A percentile compares a stretch with the other conserved stretches of the same genome.
Evolutionary conservation across 1,140 invertebrate genomes (phyloP).

Genomic region (Drosophila punjabiensis): DNA sequence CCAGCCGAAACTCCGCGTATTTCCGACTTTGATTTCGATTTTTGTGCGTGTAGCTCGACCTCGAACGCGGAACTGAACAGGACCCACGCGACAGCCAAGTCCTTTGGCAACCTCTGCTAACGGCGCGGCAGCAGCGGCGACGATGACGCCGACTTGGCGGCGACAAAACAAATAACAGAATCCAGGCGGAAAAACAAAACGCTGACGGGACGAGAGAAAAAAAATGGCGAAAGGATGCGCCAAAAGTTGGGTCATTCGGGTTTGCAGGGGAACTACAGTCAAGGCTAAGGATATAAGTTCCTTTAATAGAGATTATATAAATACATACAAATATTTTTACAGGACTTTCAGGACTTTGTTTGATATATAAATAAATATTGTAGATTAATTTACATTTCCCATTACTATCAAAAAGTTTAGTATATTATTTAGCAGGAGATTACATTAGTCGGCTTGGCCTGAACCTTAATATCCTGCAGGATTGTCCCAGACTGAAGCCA

Average conservation of each 20-base stretch:
- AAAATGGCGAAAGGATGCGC: slow-evolving; percentile 17
- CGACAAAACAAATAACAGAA: slow-evolving; percentile 81
- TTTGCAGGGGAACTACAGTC: slow-evolving; percentile 40
- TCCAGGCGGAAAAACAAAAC: slow-evolving; percentile 64
- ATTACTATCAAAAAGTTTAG: not conserved
- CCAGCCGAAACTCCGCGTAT: slow-evolving; percentile 3
- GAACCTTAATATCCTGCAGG: slow-evolving; percentile 50
- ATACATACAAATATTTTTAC: not conserved
- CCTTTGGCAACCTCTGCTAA: slow-evolving; percentile 62
- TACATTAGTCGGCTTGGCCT: slow-evolving; percentile 11
- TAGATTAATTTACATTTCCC: not conserved
- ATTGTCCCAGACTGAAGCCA: slow-evolving; percentile 40
- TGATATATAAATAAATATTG: not conserved
- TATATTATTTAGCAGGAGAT: slow-evolving; percentile 27
- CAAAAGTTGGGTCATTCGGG: slow-evolving; percentile 33
- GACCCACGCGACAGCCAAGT: slow-evolving; percentile 64
- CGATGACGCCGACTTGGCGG: slow-evolving; percentile 51
- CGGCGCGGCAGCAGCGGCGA: slow-evolving; percentile 31
- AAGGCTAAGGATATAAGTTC: not conserved
- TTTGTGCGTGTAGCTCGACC: slow-evolving; percentile 56
- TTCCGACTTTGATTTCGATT: not conserved
- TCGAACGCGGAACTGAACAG: slow-evolving; percentile 77
- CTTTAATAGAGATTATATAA: not conserved
- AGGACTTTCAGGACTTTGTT: not conserved
- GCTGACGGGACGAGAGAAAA: slow-evolving; percentile 1